These are phyloP conservation scores for Poeciliopsis retropinna DNA, from an alignment of 2,113 vertebrate species.

Conservation along the genomic window DNA sequence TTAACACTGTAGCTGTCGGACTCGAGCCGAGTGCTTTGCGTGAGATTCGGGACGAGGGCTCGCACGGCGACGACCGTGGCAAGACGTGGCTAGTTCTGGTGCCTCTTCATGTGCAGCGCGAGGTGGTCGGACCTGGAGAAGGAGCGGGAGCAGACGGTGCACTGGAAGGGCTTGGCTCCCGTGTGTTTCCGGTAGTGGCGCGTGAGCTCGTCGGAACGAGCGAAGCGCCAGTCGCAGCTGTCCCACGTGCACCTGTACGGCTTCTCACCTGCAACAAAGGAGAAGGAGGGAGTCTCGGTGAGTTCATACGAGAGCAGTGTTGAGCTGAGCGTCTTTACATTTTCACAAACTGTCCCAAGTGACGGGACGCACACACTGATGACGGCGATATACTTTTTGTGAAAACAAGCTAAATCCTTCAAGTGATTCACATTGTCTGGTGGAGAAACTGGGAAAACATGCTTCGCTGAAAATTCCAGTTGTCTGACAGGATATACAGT, in stretches of 20 bases:
- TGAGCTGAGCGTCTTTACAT: neutral
- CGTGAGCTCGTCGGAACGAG: constrained; percentile 94
- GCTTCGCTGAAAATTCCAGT: constrained; percentile 48
- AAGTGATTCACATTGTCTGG: constrained; percentile 55
- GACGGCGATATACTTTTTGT: neutral
- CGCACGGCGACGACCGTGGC: constrained; percentile 31
- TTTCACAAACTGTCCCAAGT: neutral
- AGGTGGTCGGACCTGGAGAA: constrained; percentile 98
- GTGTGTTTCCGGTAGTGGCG: constrained; percentile 98
- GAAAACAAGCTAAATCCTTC: constrained; percentile 15
- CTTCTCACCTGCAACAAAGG: constrained; percentile 88
- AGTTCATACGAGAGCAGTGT: neutral
- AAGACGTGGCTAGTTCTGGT: constrained; percentile 87
- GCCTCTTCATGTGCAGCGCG: constrained; percentile 98
- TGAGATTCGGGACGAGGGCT: constrained; percentile 35
- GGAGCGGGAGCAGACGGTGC: constrained; percentile 93
- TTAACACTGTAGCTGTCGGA: constrained; percentile 26
- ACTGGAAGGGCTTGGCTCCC: constrained; percentile 98
- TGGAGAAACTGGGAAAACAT: constrained; percentile 61
- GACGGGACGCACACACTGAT: neutral
- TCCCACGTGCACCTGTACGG: constrained; percentile 98
- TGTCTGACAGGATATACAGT: constrained; percentile 27
- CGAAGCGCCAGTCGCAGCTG: constrained; percentile 97
- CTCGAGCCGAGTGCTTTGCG: constrained; percentile 33
- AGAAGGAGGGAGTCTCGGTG: neutral